Conservation (phyloP, 2,797 vertebrate genomes). For the Scleropages formosus region DNA sequence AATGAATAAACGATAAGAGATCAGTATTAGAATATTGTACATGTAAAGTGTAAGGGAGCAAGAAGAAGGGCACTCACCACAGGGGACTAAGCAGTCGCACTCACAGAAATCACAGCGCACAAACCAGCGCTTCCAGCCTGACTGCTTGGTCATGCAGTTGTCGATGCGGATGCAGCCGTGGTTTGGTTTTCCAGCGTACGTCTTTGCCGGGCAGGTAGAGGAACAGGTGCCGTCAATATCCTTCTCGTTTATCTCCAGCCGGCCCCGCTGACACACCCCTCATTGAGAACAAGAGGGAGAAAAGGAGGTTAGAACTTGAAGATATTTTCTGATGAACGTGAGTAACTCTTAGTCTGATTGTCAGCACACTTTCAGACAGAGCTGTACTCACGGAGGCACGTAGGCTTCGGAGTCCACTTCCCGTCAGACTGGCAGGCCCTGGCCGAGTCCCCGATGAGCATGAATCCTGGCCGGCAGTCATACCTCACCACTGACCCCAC, state of each 20-base stretch:
- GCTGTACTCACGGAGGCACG: constrained; percentile 71
- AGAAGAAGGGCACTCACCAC: constrained; percentile 55
- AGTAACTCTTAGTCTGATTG: not conserved
- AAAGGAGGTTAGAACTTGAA: too few relatives aligned
- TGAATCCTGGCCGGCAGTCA: constrained; percentile 71
- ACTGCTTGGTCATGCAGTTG: constrained; percentile 69
- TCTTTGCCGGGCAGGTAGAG: constrained; percentile 65
- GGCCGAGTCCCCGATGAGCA: constrained; percentile 68
- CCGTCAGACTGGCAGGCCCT: constrained; percentile 70
- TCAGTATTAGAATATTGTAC: not conserved
- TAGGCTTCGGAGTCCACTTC: constrained; percentile 71
- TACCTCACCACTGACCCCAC: constrained; percentile 80
- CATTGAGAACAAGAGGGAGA: not conserved
- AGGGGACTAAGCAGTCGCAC: constrained; percentile 75
- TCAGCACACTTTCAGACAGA: not conserved
- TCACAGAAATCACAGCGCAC: constrained; percentile 68
- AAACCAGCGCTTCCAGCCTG: constrained; percentile 77
- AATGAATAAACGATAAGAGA: too few relatives aligned
- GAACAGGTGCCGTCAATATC: constrained; percentile 70
- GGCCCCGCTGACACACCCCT: constrained; percentile 74
- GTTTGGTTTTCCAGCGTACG: constrained; percentile 59
- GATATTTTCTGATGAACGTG: not conserved
- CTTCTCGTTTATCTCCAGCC: constrained; percentile 69
- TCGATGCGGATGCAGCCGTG: constrained; percentile 68
- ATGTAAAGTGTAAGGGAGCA: not conserved